phyloP scores from a whole-genome alignment of 1,140 invertebrate genomes.

The Daktulosphaira vitifoliae region DNA sequence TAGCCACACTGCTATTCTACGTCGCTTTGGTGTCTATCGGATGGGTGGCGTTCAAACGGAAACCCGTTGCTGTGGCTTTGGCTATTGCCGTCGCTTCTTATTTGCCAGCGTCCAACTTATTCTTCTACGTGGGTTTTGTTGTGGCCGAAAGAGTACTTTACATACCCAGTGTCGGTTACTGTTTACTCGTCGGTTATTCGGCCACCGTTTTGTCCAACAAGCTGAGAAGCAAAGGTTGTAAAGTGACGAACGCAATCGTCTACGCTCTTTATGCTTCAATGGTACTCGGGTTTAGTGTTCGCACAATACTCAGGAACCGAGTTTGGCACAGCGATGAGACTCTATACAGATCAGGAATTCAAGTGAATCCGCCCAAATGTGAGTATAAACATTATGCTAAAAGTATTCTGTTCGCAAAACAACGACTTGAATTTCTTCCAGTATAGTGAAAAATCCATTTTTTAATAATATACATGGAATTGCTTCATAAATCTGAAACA shows the following conservation, averaged over 20 bases:
- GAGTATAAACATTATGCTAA: too few relatives aligned
- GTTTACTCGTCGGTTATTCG: conserved; percentile 73
- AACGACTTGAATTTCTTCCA: too few relatives aligned
- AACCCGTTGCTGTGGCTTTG: neutral
- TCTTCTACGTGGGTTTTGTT: conserved; percentile 94
- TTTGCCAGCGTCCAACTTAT: conserved; percentile 84
- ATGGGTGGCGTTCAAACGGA: neutral
- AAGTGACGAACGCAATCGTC: neutral
- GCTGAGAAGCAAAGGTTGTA: conserved; percentile 36
- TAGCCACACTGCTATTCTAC: conserved; percentile 40
- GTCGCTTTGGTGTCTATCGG: neutral
- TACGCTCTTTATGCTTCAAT: neutral
- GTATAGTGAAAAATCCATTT: too few relatives aligned
- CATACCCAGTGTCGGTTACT: conserved; percentile 88
- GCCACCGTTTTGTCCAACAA: conserved; percentile 39
- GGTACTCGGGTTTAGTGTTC: conserved; percentile 45
- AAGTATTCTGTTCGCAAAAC: too few relatives aligned
- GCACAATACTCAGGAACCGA: conserved; percentile 70
- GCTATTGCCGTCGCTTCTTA: conserved; percentile 68
- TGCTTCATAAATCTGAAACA: too few relatives aligned
- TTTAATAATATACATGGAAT: too few relatives aligned
- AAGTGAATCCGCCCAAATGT: conserved; percentile 94
- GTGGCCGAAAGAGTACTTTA: conserved; percentile 91
- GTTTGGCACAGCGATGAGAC: conserved; percentile 90
- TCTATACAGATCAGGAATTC: conserved; percentile 78